phyloP scores from a whole-genome alignment of 2,113 vertebrate species.

The Dicaeum eximium region DNA sequence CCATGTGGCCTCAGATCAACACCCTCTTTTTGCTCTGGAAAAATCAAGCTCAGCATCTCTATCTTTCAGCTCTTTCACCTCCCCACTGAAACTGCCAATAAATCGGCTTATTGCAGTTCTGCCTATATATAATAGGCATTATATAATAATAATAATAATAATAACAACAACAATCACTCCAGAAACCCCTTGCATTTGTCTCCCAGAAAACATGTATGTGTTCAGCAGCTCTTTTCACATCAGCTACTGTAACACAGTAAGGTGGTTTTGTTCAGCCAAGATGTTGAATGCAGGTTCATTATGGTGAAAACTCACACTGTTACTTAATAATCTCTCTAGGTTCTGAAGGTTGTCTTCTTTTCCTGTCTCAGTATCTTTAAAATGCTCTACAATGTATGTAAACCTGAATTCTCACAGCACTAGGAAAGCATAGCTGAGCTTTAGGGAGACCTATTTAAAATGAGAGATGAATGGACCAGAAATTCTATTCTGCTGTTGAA shows the following conservation, averaged over 20 bases:
- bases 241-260: not conserved
- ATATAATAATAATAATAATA: no score
- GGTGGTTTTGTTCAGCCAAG: not conserved
- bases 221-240: not conserved
- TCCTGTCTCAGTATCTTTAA: not conserved
- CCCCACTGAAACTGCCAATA: not conserved
- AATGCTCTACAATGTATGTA: not conserved
- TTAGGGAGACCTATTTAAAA: conserved; percentile 18
- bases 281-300: not conserved
- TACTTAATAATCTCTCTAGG: not conserved
- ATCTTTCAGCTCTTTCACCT: not conserved
- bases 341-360: not conserved
- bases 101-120: not conserved
- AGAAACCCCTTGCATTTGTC: not conserved
- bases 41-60: not conserved
- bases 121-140: no score
- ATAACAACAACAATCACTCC: not conserved
- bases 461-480: conserved; percentile 34
- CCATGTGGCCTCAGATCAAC: not conserved
- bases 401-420: not conserved
- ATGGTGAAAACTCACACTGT: not conserved
- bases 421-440: not conserved
- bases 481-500: conserved; percentile 55
- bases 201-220: not conserved
- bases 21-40: not conserved